Percentiles rank a stretch among this genome's conserved stretches.
Evolutionary conservation across 1,140 invertebrate genomes (phyloP).

Genomic region (Neuroterus valhalla): DNA sequence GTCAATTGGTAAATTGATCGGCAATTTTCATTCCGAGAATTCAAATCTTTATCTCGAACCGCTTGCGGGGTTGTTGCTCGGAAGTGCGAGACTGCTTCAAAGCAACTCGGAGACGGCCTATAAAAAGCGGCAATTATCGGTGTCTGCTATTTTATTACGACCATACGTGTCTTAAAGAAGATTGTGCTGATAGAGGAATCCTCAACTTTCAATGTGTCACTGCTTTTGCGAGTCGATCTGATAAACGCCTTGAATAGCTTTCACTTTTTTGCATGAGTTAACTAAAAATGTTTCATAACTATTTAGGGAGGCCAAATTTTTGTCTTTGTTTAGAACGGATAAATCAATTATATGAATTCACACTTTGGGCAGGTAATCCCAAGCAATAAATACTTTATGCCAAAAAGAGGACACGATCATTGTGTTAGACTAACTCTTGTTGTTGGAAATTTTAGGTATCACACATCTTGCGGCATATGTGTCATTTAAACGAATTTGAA

Average conservation of each 20-base stretch:
- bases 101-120: constrained; percentile 53
- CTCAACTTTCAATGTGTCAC: constrained; percentile 9
- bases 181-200: constrained; percentile 20
- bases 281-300: too few relatives aligned
- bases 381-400: too few relatives aligned
- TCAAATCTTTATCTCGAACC: constrained; percentile 67
- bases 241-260: constrained; percentile 9
- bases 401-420: too few relatives aligned
- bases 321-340: too few relatives aligned
- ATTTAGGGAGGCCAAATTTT: too few relatives aligned
- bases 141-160: constrained; percentile 64
- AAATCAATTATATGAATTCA: too few relatives aligned
- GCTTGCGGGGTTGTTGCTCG: constrained; percentile 55
- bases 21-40: constrained; percentile 72
- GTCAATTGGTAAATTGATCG: constrained; percentile 73
- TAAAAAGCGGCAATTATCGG: constrained; percentile 71
- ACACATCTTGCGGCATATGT: too few relatives aligned
- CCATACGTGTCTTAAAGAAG: constrained; percentile 51
- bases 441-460: too few relatives aligned
- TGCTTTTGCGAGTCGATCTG: constrained; percentile 2
- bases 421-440: too few relatives aligned
- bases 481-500: too few relatives aligned
- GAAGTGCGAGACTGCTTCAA: constrained; percentile 52
- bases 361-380: too few relatives aligned
- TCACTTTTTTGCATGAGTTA: constrained; percentile 3